These are phyloP conservation scores for Edolisoma coerulescens DNA, from an alignment of 2,113 vertebrate genomes.

Conservation along the genomic window DNA sequence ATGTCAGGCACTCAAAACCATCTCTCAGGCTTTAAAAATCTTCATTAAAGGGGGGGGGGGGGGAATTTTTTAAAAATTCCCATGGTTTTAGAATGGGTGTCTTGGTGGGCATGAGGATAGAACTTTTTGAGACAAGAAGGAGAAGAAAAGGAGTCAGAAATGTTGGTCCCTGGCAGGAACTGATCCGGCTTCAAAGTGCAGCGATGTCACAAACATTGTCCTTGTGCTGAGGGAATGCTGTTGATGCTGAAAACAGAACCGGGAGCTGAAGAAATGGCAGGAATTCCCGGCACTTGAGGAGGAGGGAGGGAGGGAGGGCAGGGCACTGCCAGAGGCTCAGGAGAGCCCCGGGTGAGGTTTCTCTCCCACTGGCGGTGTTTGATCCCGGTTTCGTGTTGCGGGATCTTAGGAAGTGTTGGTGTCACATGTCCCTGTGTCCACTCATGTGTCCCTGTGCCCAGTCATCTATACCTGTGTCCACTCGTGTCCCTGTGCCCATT, in stretches of 20 bases:
- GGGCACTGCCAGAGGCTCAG: background rate
- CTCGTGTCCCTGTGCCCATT: too few species aligned
- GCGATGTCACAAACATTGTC: rapidly evolving
- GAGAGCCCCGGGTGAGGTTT: background rate
- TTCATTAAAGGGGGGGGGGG: background rate
- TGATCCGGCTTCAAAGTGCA: rapidly evolving
- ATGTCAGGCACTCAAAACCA: background rate
- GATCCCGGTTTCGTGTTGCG: rapidly evolving
- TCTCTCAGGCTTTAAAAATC: background rate
- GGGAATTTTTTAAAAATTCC: background rate
- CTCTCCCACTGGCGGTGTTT: rapidly evolving
- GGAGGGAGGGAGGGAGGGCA: background rate
- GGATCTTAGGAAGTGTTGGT: background rate
- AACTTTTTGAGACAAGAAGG: background rate
- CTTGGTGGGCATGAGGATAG: background rate
- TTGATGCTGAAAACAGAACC: background rate
- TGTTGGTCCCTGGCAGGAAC: background rate
- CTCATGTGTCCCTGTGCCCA: background rate
- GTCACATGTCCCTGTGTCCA: rapidly evolving
- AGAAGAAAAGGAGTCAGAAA: background rate
- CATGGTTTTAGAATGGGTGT: background rate
- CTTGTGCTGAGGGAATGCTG: background rate
- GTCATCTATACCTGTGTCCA: background rate
- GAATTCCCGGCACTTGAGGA: background rate
- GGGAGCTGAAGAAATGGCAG: background rate